These are phyloP conservation scores for Trissonchulus latispiculum DNA, from an alignment of 2,888 invertebrate species.

Conservation along the genomic window DNA sequence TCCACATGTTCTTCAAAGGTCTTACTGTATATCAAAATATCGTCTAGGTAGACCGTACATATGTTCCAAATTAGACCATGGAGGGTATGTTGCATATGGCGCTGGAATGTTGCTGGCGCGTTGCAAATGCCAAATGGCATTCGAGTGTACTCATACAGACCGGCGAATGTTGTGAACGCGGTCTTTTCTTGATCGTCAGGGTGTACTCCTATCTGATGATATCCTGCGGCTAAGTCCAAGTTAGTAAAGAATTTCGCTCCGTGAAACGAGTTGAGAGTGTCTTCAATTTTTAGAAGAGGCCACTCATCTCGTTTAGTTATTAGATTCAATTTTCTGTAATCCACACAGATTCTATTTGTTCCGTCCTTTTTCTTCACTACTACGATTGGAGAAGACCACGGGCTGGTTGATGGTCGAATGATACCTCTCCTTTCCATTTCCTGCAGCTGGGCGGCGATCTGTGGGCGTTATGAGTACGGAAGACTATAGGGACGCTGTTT, in stretches of 20 bases:
- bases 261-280: background rate
- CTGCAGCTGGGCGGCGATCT: background rate
- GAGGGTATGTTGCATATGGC: constrained; percentile 13
- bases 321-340: constrained; percentile 13
- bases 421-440: background rate
- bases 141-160: constrained; percentile 27
- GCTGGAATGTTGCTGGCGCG: constrained; percentile 27
- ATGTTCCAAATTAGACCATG: background rate
- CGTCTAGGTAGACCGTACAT: constrained; percentile 9
- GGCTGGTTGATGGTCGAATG: background rate
- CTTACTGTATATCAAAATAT: background rate
- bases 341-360: background rate
- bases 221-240: constrained; percentile 22
- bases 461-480: background rate
- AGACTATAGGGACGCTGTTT: background rate
- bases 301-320: constrained; percentile 9
- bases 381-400: constrained; percentile 7
- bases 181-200: constrained; percentile 24
- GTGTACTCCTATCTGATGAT: constrained; percentile 21
- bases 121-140: constrained; percentile 28
- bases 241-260: constrained; percentile 11
- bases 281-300: constrained; percentile 2
- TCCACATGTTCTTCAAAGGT: background rate
- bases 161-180: constrained; percentile 23
- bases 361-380: constrained; percentile 11